Conservation (phyloP, 2,888 invertebrate species). For the Stratiomys singularior region DNA sequence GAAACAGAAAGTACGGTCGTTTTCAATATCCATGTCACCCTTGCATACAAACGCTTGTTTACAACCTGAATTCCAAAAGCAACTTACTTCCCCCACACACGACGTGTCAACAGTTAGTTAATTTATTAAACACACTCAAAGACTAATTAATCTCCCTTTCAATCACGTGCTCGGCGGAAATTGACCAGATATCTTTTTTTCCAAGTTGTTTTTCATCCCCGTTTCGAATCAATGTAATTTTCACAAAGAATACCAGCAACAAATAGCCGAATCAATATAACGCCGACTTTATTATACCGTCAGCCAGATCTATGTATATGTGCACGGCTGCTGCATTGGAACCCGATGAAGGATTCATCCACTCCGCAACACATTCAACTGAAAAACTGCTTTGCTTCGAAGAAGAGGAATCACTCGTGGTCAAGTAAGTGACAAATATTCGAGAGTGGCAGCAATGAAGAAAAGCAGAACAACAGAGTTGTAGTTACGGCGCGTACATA, state of each 20-base stretch:
- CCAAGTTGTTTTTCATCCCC: not conserved
- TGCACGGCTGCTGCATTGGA: not conserved
- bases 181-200: constrained; percentile 10
- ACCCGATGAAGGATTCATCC: not conserved
- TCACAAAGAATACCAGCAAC: not conserved
- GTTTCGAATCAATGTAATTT: not conserved
- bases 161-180: not conserved
- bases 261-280: not conserved
- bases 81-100: not conserved
- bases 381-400: not conserved
- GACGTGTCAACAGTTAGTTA: not conserved
- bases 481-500: not conserved
- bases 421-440: not conserved
- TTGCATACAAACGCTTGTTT: no score
- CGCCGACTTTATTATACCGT: no score
- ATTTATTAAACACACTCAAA: constrained; percentile 11
- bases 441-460: not conserved
- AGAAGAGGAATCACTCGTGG: not conserved
- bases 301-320: no score
- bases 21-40: no score
- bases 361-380: not conserved
- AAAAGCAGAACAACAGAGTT: not conserved
- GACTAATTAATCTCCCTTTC: not conserved
- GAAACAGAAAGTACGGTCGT: no score
- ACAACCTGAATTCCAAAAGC: no score